Evolutionary conservation across 2,888 invertebrate genomes (phyloP).

Genomic region (Heteromurus nitidus): DNA sequence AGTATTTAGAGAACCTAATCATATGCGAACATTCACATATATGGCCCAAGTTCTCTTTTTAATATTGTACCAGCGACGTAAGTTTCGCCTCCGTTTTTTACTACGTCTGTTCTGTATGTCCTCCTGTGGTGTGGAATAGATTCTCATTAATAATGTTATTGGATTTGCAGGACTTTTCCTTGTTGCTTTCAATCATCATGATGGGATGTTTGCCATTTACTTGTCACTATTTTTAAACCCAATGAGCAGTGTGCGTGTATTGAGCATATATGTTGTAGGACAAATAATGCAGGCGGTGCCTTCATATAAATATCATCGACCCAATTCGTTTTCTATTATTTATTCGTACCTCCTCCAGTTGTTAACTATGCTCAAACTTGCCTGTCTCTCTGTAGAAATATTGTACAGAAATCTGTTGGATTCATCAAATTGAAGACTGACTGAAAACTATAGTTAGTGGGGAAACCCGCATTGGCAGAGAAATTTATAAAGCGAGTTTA

Average conservation of each 20-base stretch:
- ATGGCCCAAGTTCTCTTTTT: too few relatives aligned
- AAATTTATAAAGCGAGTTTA: too few relatives aligned
- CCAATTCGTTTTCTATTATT: conserved; percentile 49
- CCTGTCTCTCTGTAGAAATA: too few relatives aligned
- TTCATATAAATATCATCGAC: conserved; percentile 51
- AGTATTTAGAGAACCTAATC: too few relatives aligned
- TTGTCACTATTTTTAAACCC: background rate
- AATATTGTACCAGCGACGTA: too few relatives aligned
- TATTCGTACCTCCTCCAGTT: background rate
- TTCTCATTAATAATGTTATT: background rate
- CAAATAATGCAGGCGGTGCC: conserved; percentile 4
- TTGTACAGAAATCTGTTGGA: too few relatives aligned
- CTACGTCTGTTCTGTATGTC: background rate
- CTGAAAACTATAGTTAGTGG: background rate
- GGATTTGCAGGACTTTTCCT: conserved; percentile 14
- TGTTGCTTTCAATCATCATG: conserved; percentile 14
- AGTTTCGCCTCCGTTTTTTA: too few relatives aligned
- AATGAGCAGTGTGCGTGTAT: too few relatives aligned
- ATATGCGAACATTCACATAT: too few relatives aligned
- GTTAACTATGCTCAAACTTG: too few relatives aligned
- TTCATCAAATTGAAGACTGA: background rate
- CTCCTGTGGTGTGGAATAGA: background rate
- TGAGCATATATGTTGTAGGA: background rate
- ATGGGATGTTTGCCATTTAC: background rate
- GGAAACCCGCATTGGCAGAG: too few relatives aligned